Evolutionary conservation across 2,888 invertebrate species (phyloP).

Genomic region (Phyllotreta striolata): DNA sequence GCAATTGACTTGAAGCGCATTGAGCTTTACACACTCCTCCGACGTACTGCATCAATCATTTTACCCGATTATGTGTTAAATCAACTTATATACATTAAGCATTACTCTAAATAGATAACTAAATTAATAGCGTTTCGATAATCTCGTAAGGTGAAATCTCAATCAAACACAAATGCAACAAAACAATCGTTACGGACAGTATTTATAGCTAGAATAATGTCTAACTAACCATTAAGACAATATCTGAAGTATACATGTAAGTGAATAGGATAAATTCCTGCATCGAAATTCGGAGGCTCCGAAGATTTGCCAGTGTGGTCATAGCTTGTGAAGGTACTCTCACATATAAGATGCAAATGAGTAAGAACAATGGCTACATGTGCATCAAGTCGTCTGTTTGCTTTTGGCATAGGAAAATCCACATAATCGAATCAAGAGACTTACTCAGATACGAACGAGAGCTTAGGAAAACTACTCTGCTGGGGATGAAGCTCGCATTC

Average conservation of each 20-base stretch:
- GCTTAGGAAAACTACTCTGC: constrained; percentile 38
- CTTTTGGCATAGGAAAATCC: constrained; percentile 39
- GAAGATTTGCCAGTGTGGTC: constrained; percentile 6
- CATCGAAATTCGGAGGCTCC: too few relatives aligned
- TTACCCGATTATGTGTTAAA: constrained; percentile 22
- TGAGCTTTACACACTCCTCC: constrained; percentile 37
- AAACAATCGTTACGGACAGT: too few relatives aligned
- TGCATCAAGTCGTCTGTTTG: constrained; percentile 40
- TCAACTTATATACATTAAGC: constrained; percentile 23
- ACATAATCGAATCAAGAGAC: constrained; percentile 46
- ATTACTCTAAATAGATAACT: too few relatives aligned
- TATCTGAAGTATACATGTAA: too few relatives aligned
- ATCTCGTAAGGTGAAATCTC: too few relatives aligned
- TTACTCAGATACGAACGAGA: constrained; percentile 35
- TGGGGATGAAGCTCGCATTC: constrained; percentile 10
- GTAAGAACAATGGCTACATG: constrained; percentile 42
- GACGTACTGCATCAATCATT: constrained; percentile 46
- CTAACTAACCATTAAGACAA: too few relatives aligned
- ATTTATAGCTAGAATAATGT: too few relatives aligned
- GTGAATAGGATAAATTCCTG: too few relatives aligned
- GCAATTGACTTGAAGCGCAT: constrained; percentile 42
- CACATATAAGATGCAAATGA: constrained; percentile 46
- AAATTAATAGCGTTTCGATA: too few relatives aligned
- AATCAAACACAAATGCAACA: too few relatives aligned
- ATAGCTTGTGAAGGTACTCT: constrained; percentile 30